Evolutionary conservation across 92 coral and sea anemone species (phyloP).

Genomic region (Paragorgia papillata): DNA sequence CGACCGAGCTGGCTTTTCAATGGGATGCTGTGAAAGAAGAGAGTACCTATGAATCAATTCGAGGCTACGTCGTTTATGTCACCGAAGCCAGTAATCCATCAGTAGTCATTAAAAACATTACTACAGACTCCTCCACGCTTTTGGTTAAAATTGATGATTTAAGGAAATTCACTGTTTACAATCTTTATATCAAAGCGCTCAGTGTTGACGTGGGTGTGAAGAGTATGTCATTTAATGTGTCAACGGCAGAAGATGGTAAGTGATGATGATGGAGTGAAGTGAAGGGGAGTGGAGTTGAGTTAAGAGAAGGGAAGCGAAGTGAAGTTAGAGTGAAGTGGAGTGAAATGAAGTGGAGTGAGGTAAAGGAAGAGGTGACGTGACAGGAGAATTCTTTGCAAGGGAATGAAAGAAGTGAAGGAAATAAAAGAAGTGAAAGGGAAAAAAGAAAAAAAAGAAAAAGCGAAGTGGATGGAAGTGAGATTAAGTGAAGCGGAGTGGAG

Average conservation of each 20-base stretch:
- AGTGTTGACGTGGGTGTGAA: constrained; percentile 11
- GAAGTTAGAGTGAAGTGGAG: not conserved
- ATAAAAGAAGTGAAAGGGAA: no score
- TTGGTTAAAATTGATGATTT: constrained; percentile 2
- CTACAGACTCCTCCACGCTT: constrained; percentile 6
- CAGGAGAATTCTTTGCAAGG: no score
- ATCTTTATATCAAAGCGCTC: constrained; percentile 15
- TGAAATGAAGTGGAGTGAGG: no score
- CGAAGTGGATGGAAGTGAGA: no score
- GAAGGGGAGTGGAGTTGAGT: no score
- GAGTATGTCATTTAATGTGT: constrained; percentile 10
- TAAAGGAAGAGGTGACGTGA: no score
- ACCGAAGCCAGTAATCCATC: constrained; percentile 6
- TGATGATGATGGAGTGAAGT: not conserved
- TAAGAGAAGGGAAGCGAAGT: no score
- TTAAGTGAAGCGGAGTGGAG: no score
- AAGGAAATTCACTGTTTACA: constrained; percentile 9
- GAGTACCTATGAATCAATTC: constrained; percentile 9
- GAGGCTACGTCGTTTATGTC: constrained; percentile 26
- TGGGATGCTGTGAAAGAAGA: constrained; percentile 8
- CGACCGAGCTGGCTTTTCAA: constrained; percentile 13
- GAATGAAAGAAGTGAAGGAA: no score
- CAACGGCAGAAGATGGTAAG: constrained; percentile 33
- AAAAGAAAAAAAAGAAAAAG: no score
- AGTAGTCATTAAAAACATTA: constrained; percentile 9